Percentiles rank a stretch among this genome's conserved stretches.
Conservation (phyloP, 1,140 invertebrate genomes). For the Drosophila tani region DNA sequence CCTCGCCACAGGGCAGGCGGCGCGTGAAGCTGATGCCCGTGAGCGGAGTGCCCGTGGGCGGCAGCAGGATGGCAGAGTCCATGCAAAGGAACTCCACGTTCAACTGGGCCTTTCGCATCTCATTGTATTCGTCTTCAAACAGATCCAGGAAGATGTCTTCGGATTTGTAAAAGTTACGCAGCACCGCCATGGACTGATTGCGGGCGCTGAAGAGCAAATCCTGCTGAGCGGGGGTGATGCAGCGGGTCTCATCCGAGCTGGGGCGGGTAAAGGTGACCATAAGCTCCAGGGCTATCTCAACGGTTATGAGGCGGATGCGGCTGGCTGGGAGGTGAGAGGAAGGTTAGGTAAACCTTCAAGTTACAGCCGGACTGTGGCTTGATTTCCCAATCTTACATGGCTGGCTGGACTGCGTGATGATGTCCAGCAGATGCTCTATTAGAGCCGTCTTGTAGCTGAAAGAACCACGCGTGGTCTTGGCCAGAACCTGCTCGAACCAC, state of each 20-base stretch:
- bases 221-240: constrained; percentile 86
- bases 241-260: constrained; percentile 84
- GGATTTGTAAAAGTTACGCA: constrained; percentile 98
- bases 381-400: constrained; percentile 86
- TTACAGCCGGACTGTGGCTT: too few relatives aligned
- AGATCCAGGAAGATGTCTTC: constrained; percentile 99
- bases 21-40: constrained; percentile 98
- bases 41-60: constrained; percentile 98
- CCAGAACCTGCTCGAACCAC: constrained; percentile 89
- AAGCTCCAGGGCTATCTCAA: constrained; percentile 94
- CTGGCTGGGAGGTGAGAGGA: constrained; percentile 85
- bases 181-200: constrained; percentile 93
- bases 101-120: constrained; percentile 94
- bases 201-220: constrained; percentile 88
- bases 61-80: constrained; percentile 98
- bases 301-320: constrained; percentile 95
- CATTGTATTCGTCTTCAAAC: constrained; percentile 98
- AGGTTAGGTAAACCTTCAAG: not conserved
- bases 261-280: constrained; percentile 88
- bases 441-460: constrained; percentile 90
- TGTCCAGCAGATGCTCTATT: constrained; percentile 92
- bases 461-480: constrained; percentile 72
- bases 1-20: constrained; percentile 97
- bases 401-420: constrained; percentile 93
- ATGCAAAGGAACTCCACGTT: constrained; percentile 97